Evolutionary conservation across 2,797 vertebrate genomes (phyloP).

Genomic region (Eulemur rubriventer): DNA sequence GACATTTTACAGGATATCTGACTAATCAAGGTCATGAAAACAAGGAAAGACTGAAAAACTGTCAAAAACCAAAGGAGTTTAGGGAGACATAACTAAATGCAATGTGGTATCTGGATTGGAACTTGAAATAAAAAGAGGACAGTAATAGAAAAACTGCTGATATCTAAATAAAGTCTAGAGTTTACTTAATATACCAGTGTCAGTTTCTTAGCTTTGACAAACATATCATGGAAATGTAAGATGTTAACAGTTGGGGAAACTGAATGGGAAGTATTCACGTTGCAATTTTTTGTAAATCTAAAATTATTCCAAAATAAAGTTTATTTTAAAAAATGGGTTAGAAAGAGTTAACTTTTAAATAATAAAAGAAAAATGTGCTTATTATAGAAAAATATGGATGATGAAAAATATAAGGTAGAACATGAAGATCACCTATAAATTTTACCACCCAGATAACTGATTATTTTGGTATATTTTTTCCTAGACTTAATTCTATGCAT

Average conservation of each 20-base stretch:
- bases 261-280: background rate
- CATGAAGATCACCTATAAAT: background rate
- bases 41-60: background rate
- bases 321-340: background rate
- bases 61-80: background rate
- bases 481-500: background rate
- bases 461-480: background rate
- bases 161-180: background rate
- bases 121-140: background rate
- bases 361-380: background rate
- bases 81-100: background rate
- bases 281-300: background rate
- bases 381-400: background rate
- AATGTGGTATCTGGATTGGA: background rate
- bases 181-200: background rate
- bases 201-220: conserved; percentile 11
- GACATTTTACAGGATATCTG: background rate
- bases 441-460: background rate
- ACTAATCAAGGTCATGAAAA: background rate
- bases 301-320: background rate
- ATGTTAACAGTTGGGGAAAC: background rate
- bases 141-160: background rate
- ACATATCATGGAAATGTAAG: background rate
- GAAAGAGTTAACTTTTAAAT: background rate
- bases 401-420: background rate